phyloP scores from a whole-genome alignment of 2,888 invertebrate genomes.

The Caenorhabditis afra region DNA sequence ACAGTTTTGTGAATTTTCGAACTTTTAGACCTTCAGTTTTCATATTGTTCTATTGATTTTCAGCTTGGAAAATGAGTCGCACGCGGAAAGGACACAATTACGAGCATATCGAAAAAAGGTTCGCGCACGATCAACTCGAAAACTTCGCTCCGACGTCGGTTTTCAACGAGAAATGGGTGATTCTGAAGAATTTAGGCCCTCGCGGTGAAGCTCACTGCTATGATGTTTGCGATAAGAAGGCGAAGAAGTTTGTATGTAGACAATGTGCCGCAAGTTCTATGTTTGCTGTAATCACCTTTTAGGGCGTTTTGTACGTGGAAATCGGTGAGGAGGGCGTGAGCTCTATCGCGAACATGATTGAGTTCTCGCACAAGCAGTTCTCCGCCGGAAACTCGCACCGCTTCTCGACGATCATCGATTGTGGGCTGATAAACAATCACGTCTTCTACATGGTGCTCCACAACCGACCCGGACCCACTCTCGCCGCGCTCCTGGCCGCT shows the following conservation, averaged over 20 bases:
- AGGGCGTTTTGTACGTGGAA: conserved; percentile 48
- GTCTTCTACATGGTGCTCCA: conserved; percentile 38
- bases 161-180: conserved; percentile 51
- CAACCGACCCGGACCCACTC: conserved; percentile 32
- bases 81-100: conserved; percentile 28
- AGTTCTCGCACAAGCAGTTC: conserved; percentile 32
- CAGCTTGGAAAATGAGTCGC: conserved; percentile 23
- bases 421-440: conserved; percentile 36
- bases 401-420: conserved; percentile 32
- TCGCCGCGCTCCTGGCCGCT: not conserved
- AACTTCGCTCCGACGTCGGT: conserved; percentile 21
- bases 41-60: too few relatives aligned
- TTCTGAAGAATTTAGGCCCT: conserved; percentile 32
- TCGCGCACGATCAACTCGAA: not conserved
- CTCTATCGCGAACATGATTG: conserved; percentile 3
- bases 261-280: too few relatives aligned
- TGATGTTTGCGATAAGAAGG: conserved; percentile 37
- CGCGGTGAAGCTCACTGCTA: conserved; percentile 19
- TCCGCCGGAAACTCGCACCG: conserved; percentile 41
- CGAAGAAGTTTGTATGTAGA: conserved; percentile 37
- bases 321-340: conserved; percentile 16
- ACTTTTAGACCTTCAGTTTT: conserved; percentile 3
- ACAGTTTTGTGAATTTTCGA: too few relatives aligned
- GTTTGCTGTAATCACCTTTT: too few relatives aligned
- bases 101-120: conserved; percentile 1